These are phyloP conservation scores for Macquaria ambigua DNA, from an alignment of 2,113 vertebrate species.

Conservation along the genomic window DNA sequence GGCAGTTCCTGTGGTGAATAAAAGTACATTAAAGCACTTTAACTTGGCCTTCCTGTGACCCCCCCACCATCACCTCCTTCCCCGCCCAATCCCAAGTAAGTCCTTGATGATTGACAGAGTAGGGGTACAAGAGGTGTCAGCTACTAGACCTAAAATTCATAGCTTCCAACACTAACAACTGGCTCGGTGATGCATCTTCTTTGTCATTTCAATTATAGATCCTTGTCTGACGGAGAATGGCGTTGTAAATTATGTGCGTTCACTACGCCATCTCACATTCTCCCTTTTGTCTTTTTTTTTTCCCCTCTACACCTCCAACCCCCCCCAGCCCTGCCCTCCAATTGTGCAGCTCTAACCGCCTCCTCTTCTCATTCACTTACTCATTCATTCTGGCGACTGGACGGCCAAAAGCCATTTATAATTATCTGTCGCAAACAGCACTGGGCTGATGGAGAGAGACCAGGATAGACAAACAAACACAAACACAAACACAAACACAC, in stretches of 20 bases:
- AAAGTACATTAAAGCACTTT: not conserved
- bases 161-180: conserved; percentile 78
- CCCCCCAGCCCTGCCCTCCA: not conserved
- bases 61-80: not conserved
- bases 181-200: conserved; percentile 84
- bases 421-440: conserved; percentile 70
- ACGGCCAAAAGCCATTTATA: conserved; percentile 71
- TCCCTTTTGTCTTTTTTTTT: conserved; percentile 39
- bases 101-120: conserved; percentile 74
- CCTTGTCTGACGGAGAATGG: conserved; percentile 80
- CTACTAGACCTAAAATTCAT: conserved; percentile 75
- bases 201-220: conserved; percentile 90
- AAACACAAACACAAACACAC: conserved; percentile 9
- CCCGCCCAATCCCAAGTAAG: conserved; percentile 28
- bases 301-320: not conserved
- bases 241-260: conserved; percentile 78
- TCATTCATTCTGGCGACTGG: conserved; percentile 58
- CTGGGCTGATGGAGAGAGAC: not conserved
- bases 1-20: not conserved
- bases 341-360: conserved; percentile 46
- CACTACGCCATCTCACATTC: conserved; percentile 40
- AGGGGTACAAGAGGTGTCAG: conserved; percentile 54
- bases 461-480: not conserved
- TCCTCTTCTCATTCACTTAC: conserved; percentile 44
- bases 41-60: conserved; percentile 7